phyloP scores from a whole-genome alignment of 2,888 invertebrate genomes.

The Leptinotarsa juncta region DNA sequence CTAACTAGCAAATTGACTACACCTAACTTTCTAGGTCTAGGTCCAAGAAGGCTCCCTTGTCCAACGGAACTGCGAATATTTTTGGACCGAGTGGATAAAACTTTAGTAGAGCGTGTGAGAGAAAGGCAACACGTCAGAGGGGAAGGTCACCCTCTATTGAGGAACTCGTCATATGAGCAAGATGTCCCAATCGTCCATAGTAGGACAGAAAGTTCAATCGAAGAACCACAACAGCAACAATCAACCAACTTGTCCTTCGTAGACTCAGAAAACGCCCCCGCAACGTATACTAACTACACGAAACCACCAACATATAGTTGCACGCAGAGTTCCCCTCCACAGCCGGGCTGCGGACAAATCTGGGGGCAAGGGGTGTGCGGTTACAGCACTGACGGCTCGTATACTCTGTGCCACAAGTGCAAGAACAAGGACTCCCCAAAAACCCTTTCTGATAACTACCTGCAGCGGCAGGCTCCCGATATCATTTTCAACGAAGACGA shows the following conservation, averaged over 20 bases:
- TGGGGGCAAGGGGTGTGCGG: constrained; percentile 68
- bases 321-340: constrained; percentile 67
- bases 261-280: constrained; percentile 50
- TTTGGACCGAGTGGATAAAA: constrained; percentile 49
- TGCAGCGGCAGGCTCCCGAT: constrained; percentile 61
- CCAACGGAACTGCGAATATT: constrained; percentile 47
- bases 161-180: constrained; percentile 34
- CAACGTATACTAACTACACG: constrained; percentile 63
- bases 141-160: constrained; percentile 64
- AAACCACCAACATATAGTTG: constrained; percentile 63
- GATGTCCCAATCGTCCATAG: constrained; percentile 35
- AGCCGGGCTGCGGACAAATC: constrained; percentile 69
- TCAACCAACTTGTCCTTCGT: constrained; percentile 32
- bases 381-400: constrained; percentile 63
- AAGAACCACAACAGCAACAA: constrained; percentile 20
- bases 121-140: constrained; percentile 66
- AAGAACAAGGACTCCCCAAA: constrained; percentile 63
- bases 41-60: constrained; percentile 46
- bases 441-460: constrained; percentile 45
- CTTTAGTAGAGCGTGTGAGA: constrained; percentile 53
- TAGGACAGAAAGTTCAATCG: constrained; percentile 24
- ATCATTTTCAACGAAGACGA: constrained; percentile 63
- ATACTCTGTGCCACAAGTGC: constrained; percentile 69
- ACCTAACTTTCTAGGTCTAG: constrained; percentile 30
- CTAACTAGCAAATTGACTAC: too few species aligned